Base-by-base conservation (phyloP, 1,140 invertebrate species). In the Scaptomyza montana region DNA sequence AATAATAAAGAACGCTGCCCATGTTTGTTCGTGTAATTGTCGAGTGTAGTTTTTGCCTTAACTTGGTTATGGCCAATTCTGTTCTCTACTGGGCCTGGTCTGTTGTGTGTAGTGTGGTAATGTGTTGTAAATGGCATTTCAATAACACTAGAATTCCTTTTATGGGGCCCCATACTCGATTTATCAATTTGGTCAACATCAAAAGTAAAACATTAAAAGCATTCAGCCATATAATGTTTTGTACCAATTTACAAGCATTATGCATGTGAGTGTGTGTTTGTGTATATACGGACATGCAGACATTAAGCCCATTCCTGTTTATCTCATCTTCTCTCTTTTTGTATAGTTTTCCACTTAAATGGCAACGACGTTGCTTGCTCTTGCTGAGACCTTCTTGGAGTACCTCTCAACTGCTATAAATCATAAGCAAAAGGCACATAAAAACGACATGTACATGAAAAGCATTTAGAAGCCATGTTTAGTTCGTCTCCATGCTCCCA, bases 151-250 rank as follows among this genome's bases (percentile, higher is more conserved):
- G 68, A 57, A 65, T 50, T 33, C 16, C 60, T 41, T 12, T 41
- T 39, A 30, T 19, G 8, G 45, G 8, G 45, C 10, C 46, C 51
- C 53, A 5, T 19, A 13, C 55, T 60, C 45, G 25, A 65, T 78
- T 65, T 70, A 41, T 50, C 59, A 45, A 74, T 74, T 47, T 62
- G 74, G 69, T 74, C 68, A 70, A 77, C 82, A 87, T 87, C 74
- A 78, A 87, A 82, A 89, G 76, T 74, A 67, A 70, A 89, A 77
- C 76, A 74, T 77, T 76, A 82, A 89, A 79, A 80, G 77, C 85
- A 84, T 78, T 74, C 63, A 72, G 59, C 60, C 59, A 63, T 82
- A 51, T 75, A 74, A 69, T 89, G 66, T 82, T 36, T 64, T 78
- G 36, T 30, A 53, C 59, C 62, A 70, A 78, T 36, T 56, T 57